These are phyloP conservation scores for Eonycteris spelaea DNA, from an alignment of 2,113 vertebrate genomes.

Conservation along the genomic window DNA sequence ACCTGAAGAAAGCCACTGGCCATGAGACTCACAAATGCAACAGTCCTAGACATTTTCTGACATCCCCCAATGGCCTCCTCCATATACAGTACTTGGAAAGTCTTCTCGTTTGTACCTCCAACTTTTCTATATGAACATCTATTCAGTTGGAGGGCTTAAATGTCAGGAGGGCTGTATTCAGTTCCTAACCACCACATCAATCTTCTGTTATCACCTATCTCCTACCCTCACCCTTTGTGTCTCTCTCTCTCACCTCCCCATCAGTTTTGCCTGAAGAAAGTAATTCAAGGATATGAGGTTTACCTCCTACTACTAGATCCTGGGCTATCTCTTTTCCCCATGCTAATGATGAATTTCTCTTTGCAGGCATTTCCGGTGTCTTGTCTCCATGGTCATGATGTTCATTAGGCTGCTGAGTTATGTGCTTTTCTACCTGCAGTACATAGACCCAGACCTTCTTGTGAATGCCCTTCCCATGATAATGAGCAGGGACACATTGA, in stretches of 20 bases:
- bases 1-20: not conserved
- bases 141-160: not conserved
- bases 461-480: conserved; percentile 28
- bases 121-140: not conserved
- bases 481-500: conserved; percentile 46
- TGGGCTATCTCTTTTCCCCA: not conserved
- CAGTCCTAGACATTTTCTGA: not conserved
- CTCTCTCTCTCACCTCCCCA: too few species aligned
- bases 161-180: not conserved
- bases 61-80: not conserved
- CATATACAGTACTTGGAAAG: not conserved
- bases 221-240: not conserved
- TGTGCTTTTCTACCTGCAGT: conserved; percentile 39
- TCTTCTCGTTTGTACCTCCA: not conserved
- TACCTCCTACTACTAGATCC: too few species aligned
- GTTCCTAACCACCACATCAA: not conserved
- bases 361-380: not conserved
- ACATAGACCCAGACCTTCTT: conserved; percentile 49
- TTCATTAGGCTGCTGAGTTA: conserved; percentile 43
- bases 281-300: not conserved
- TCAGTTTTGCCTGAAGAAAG: not conserved
- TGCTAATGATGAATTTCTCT: not conserved
- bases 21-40: not conserved
- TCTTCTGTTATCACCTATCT: not conserved
- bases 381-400: conserved; percentile 40